Conservation (phyloP, 30 jellyfish, hydroid and myxozoan genomes). For the Turritopsis dohrnii region DNA sequence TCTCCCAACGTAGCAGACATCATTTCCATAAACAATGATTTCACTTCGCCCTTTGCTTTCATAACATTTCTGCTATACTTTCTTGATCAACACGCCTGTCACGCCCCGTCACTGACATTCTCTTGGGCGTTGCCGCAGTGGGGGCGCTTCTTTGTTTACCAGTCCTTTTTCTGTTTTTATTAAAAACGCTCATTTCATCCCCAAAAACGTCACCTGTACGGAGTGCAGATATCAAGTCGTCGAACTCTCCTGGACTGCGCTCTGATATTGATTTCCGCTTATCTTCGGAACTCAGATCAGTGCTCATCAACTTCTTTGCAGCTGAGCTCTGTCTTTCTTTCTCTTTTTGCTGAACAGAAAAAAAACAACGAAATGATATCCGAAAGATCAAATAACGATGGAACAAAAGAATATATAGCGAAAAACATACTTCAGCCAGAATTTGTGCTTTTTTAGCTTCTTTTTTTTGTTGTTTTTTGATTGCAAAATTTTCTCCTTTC, state of each 20-base stretch:
- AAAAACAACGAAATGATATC: too few relatives aligned
- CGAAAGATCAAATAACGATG: too few relatives aligned
- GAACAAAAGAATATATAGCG: too few relatives aligned
- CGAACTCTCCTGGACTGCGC: slow-evolving; percentile 96
- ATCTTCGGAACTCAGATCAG: slow-evolving; percentile 58
- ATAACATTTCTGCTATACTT: slow-evolving; percentile 23
- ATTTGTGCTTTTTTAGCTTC: slow-evolving; percentile 79
- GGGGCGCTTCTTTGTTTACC: slow-evolving; percentile 48
- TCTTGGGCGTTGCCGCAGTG: slow-evolving; percentile 18
- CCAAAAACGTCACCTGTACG: slow-evolving; percentile 97
- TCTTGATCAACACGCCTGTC: slow-evolving; percentile 23
- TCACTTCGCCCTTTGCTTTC: background rate
- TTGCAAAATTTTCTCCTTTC: slow-evolving; percentile 76
- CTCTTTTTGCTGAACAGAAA: slow-evolving; percentile 67
- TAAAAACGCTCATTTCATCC: slow-evolving; percentile 77
- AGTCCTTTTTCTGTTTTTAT: slow-evolving; percentile 60
- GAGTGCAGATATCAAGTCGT: slow-evolving; percentile 82
- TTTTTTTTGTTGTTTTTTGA: slow-evolving; percentile 64
- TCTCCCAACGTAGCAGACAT: background rate
- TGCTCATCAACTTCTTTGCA: slow-evolving; percentile 70
- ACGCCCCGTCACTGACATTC: slow-evolving; percentile 21
- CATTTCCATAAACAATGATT: background rate
- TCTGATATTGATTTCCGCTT: slow-evolving; percentile 81
- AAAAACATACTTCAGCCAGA: slow-evolving; percentile 75
- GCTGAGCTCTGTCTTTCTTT: slow-evolving; percentile 79